Conservation (phyloP, 1,140 invertebrate species). For the Cyrtorhinus lividipennis region DNA sequence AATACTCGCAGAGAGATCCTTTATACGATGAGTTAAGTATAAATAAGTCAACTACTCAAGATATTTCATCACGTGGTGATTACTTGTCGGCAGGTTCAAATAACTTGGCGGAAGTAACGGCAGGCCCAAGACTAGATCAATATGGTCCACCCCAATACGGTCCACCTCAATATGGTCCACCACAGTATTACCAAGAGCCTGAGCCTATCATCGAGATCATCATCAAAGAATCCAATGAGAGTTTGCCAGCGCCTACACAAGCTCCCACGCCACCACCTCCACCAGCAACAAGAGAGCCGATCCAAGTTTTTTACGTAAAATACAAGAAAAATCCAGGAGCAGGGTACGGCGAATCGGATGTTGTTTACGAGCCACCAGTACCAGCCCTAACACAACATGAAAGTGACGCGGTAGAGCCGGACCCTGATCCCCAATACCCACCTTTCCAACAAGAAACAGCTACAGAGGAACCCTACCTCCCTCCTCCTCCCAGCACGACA, state of each 20-base stretch:
- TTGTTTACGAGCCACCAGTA: constrained; percentile 61
- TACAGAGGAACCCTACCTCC: neutral
- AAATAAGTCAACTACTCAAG: neutral
- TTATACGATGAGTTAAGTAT: constrained; percentile 42
- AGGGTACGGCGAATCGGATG: constrained; percentile 33
- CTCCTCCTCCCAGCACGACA: constrained; percentile 51
- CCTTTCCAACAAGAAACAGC: constrained; percentile 20
- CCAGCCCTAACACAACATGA: constrained; percentile 51
- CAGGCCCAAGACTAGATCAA: neutral
- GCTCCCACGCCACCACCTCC: constrained; percentile 30
- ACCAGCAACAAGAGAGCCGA: constrained; percentile 39
- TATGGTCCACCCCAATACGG: constrained; percentile 12
- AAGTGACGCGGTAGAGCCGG: constrained; percentile 27
- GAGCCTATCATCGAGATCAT: constrained; percentile 85
- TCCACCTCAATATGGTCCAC: constrained; percentile 23
- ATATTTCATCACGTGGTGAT: constrained; percentile 8
- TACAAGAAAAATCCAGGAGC: constrained; percentile 54
- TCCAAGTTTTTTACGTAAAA: constrained; percentile 79
- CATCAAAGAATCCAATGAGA: constrained; percentile 74
- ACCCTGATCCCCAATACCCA: constrained; percentile 24
- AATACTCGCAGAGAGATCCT: constrained; percentile 62
- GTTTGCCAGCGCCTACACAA: constrained; percentile 49
- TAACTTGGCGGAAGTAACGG: neutral
- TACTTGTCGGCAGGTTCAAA: constrained; percentile 8
- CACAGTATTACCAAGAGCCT: constrained; percentile 56